Conservation (phyloP, 2,113 vertebrate species). For the Mus pahari region DNA sequence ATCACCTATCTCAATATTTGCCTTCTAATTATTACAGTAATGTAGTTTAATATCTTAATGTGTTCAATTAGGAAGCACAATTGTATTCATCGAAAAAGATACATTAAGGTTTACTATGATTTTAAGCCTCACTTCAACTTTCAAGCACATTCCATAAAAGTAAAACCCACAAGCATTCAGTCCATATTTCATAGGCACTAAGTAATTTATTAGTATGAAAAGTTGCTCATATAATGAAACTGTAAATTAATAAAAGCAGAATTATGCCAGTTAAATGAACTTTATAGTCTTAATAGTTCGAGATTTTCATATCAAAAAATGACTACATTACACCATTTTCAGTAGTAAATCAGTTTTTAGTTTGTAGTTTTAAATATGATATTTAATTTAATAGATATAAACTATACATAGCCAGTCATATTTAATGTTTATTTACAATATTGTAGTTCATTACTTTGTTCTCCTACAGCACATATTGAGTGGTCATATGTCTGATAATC, state of each 20-base stretch:
- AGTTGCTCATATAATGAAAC: neutral
- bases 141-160: conserved; percentile 61
- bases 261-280: neutral
- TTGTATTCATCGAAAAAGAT: conserved; percentile 71
- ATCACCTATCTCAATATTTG: conserved; percentile 57
- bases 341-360: neutral
- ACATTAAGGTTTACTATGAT: conserved; percentile 76
- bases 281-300: neutral
- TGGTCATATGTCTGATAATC: neutral
- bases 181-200: conserved; percentile 37
- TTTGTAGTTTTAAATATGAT: neutral
- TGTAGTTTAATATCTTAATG: conserved; percentile 67
- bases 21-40: conserved; percentile 75
- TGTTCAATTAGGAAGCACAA: conserved; percentile 69
- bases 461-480: neutral
- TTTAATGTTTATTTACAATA: neutral
- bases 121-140: conserved; percentile 55
- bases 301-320: neutral
- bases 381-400: neutral
- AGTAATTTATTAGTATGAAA: conserved; percentile 11
- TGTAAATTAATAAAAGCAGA: conserved; percentile 18
- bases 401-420: neutral
- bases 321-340: neutral
- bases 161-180: neutral
- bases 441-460: neutral